Base-by-base conservation (phyloP, 53 echinoderm and acorn worm species). In the Temnopleurus reevesii region DNA sequence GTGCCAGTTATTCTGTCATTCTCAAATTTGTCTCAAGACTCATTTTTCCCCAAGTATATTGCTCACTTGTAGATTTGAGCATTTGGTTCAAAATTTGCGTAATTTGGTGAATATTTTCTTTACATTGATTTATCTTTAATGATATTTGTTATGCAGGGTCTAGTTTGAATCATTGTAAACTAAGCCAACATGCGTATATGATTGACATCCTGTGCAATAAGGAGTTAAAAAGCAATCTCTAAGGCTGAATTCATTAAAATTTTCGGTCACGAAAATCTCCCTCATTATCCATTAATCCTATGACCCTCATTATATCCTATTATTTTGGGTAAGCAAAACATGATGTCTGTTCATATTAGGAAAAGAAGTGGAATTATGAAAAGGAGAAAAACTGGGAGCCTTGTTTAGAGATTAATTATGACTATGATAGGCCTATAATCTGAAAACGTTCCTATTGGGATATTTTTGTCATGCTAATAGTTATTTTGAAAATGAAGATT, bases 401-500 rank as follows among this genome's bases (percentile, higher is more conserved):
- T 71, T 9, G 8, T 5, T 5, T 71, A 1, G 23, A 71, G 71
- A 71, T 71, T 71, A 83, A 18, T 83, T 56, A 27, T 83, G 55
- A 53, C 31, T 38, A 55, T 29, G n/a, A n/a, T n/a, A n/a, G n/a
- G n/a, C n/a, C n/a, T n/a, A n/a, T n/a, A n/a, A n/a, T n/a, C n/a
- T n/a, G n/a, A 28, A 55, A 35, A 83, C 34, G 41, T 55, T 38
- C 19, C 55, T 82, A 8, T 53, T 8, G 56, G 83, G 55, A 21
- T 55, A 83, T 55, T 19, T 35, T 83, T 83, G 57, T 83, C 35
- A 49, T 54, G 83, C 49, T 83, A 56, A 83, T 83, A 28, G 41
- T 79, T n/a, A 19, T 7, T 79, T 46, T 59, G 12, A 24, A 12
- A 27, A 77, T 77, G 49, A 47, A 5, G 49, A 47, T 2, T 1